phyloP scores from a whole-genome alignment of 2,113 vertebrate species.

The Oryzias javanicus region DNA sequence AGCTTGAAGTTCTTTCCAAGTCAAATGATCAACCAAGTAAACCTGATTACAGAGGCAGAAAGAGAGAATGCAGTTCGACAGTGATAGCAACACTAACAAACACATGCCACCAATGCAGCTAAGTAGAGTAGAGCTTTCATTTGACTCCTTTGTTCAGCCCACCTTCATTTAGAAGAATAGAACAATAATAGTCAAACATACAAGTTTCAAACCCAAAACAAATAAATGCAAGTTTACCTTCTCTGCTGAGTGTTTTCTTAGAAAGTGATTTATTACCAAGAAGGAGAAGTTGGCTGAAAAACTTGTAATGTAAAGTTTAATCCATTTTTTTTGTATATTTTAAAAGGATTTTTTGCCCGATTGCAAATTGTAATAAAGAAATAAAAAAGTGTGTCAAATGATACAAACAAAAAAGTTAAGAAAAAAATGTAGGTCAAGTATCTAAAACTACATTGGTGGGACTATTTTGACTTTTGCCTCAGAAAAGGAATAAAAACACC shows the following conservation, averaged over 20 bases:
- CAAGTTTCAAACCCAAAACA: too few relatives aligned
- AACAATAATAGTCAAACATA: background rate
- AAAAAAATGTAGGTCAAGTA: background rate
- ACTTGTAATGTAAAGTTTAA: too few relatives aligned
- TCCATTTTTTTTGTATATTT: background rate
- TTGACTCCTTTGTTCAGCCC: constrained; percentile 9
- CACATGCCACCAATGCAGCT: constrained; percentile 19
- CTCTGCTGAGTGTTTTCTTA: background rate
- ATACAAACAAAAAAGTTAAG: background rate
- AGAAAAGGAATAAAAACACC: constrained; percentile 27
- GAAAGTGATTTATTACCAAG: background rate
- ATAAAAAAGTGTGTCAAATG: background rate
- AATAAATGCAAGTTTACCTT: too few relatives aligned
- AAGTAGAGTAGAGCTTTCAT: constrained; percentile 21
- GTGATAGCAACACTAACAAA: constrained; percentile 39
- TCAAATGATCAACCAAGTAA: constrained; percentile 58
- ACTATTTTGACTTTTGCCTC: constrained; percentile 24
- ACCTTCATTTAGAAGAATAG: background rate
- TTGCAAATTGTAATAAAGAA: too few relatives aligned
- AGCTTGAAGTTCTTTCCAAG: constrained; percentile 44
- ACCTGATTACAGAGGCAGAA: constrained; percentile 43
- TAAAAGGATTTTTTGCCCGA: background rate
- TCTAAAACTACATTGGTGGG: background rate
- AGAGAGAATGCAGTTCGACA: constrained; percentile 42
- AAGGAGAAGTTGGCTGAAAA: background rate